phyloP scores from a whole-genome alignment of 2,113 vertebrate species.

The human region DNA sequence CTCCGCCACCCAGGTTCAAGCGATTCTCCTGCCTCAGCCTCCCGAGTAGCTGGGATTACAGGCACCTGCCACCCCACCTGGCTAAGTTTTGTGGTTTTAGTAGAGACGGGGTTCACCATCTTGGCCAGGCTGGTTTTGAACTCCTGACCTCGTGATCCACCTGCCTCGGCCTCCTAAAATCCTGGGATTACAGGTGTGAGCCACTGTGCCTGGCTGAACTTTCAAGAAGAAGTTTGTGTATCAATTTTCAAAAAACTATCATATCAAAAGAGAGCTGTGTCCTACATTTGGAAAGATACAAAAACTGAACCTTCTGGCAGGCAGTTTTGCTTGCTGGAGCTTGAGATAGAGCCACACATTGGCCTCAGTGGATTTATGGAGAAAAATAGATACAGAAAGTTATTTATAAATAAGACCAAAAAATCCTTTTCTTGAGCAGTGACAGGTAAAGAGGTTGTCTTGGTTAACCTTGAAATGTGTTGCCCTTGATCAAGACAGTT shows the following conservation, averaged over 20 bases:
- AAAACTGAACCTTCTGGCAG: background rate
- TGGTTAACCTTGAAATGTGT: background rate
- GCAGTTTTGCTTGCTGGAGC: background rate
- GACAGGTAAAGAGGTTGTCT: background rate
- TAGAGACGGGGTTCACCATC: no score
- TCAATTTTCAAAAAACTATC: background rate
- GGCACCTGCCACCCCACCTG: no score
- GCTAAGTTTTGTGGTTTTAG: no score
- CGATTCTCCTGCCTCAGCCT: no score
- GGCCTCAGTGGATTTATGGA: background rate
- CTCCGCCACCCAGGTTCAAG: no score
- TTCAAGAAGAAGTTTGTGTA: background rate
- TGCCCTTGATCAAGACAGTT: background rate
- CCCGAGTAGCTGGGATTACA: no score
- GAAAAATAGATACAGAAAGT: background rate
- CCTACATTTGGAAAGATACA: background rate
- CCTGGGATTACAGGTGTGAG: no score
- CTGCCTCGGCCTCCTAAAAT: no score
- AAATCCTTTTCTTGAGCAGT: background rate
- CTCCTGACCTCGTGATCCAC: no score
- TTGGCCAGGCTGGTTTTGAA: no score
- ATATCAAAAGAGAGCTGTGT: background rate
- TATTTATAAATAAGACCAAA: conserved; percentile 5
- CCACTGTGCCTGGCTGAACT: no score
- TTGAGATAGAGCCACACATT: background rate